phyloP scores from a whole-genome alignment of 2,888 invertebrate genomes.

The Omphaloscelis lunosa region DNA sequence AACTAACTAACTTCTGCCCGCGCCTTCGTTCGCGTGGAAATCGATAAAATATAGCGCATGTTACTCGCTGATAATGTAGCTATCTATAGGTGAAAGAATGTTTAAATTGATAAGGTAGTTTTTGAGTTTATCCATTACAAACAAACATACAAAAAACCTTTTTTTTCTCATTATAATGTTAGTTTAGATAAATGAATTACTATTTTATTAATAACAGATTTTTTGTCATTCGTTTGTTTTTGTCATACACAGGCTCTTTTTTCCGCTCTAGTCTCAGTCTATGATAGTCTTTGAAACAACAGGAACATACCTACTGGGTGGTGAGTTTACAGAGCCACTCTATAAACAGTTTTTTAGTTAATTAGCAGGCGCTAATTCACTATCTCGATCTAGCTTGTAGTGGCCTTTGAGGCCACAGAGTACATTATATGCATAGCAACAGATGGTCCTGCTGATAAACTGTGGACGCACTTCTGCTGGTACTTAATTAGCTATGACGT shows the following conservation, averaged over 20 bases:
- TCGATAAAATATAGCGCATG: too few species aligned
- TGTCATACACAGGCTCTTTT: slow-evolving; percentile 3
- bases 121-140: too few species aligned
- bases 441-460: slow-evolving; percentile 49
- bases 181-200: not conserved
- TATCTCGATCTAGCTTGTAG: slow-evolving; percentile 45
- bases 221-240: slow-evolving; percentile 20
- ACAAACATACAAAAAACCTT: too few species aligned
- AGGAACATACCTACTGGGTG: slow-evolving; percentile 8
- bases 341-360: slow-evolving; percentile 53
- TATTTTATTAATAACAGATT: not conserved
- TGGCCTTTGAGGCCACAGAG: slow-evolving; percentile 37
- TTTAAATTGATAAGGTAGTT: too few species aligned
- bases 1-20: not conserved
- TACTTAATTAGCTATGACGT: slow-evolving; percentile 37
- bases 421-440: slow-evolving; percentile 22
- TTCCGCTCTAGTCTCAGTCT: not conserved
- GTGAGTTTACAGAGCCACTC: slow-evolving; percentile 29
- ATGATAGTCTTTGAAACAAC: slow-evolving; percentile 25
- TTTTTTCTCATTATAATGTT: too few species aligned
- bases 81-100: too few species aligned
- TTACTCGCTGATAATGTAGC: too few species aligned
- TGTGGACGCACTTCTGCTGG: slow-evolving; percentile 26
- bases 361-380: slow-evolving; percentile 54
- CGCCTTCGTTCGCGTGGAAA: too few species aligned